These are phyloP conservation scores for Galeruca laticollis DNA, from an alignment of 2,888 invertebrate genomes.

Conservation along the genomic window DNA sequence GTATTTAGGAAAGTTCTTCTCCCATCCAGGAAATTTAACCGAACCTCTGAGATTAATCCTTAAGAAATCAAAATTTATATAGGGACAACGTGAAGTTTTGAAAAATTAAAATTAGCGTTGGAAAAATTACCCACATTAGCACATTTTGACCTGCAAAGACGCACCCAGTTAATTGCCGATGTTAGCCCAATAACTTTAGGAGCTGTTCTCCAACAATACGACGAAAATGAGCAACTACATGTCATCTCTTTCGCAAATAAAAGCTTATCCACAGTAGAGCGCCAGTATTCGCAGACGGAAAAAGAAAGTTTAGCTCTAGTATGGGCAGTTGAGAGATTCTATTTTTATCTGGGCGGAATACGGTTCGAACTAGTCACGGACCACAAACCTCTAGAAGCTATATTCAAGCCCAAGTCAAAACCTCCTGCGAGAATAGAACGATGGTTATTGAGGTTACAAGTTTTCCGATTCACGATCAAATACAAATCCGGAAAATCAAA, in stretches of 20 bases:
- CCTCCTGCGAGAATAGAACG: constrained; percentile 43
- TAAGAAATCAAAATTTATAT: constrained; percentile 41
- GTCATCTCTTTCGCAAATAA: constrained; percentile 53
- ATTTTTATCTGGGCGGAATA: constrained; percentile 62
- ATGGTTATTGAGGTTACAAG: too few species aligned
- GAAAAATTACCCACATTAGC: constrained; percentile 43
- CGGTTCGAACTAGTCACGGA: constrained; percentile 60
- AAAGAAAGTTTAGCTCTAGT: too few species aligned
- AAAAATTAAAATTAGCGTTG: constrained; percentile 38
- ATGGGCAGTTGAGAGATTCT: constrained; percentile 63
- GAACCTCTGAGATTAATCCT: constrained; percentile 36
- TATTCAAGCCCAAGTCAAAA: constrained; percentile 53
- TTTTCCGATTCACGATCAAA: too few species aligned
- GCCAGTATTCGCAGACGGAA: too few species aligned
- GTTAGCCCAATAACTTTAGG: constrained; percentile 55
- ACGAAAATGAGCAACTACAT: constrained; percentile 42
- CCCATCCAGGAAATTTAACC: too few species aligned
- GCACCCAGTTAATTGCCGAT: constrained; percentile 51
- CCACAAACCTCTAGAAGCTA: constrained; percentile 60
- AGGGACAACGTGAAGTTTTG: constrained; percentile 36
- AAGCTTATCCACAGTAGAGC: too few species aligned
- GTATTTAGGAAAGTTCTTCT: too few species aligned
- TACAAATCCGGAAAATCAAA: too few species aligned
- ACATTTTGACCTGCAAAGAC: constrained; percentile 46
- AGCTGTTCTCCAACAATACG: constrained; percentile 52